phyloP scores from a whole-genome alignment of 2,888 invertebrate genomes.

The Sisyra nigra region DNA sequence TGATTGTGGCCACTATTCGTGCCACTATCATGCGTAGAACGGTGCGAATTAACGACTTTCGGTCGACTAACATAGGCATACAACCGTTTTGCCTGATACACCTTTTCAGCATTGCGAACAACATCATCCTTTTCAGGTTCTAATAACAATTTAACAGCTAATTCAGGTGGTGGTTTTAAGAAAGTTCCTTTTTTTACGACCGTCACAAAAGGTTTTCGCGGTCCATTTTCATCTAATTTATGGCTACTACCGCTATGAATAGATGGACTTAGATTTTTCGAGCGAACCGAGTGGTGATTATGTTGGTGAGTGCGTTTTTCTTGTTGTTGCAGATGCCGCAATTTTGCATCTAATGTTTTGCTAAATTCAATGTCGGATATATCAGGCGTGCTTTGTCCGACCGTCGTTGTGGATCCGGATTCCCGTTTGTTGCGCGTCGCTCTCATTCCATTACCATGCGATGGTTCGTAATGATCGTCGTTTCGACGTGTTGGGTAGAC shows the following conservation, averaged over 20 bases:
- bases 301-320: conserved; percentile 22
- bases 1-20: neutral
- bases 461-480: neutral
- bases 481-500: conserved; percentile 33
- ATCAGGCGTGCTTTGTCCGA: neutral
- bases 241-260: neutral
- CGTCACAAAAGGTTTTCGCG: conserved; percentile 50
- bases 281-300: too few species aligned
- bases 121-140: conserved; percentile 21
- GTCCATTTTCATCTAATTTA: conserved; percentile 12
- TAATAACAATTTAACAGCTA: conserved; percentile 46
- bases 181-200: conserved; percentile 68
- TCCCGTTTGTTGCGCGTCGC: conserved; percentile 7
- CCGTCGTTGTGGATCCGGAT: conserved; percentile 1
- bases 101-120: conserved; percentile 19
- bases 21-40: neutral
- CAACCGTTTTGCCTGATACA: conserved; percentile 27
- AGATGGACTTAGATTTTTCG: neutral
- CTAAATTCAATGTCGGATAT: conserved; percentile 39
- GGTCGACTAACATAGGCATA: conserved; percentile 54
- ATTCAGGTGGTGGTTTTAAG: conserved; percentile 58
- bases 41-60: conserved; percentile 26
- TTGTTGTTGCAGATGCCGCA: conserved; percentile 49
- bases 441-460: neutral
- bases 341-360: conserved; percentile 52